Evolutionary conservation across 2,113 vertebrate genomes (phyloP).

Genomic region (Lagopus leucura): DNA sequence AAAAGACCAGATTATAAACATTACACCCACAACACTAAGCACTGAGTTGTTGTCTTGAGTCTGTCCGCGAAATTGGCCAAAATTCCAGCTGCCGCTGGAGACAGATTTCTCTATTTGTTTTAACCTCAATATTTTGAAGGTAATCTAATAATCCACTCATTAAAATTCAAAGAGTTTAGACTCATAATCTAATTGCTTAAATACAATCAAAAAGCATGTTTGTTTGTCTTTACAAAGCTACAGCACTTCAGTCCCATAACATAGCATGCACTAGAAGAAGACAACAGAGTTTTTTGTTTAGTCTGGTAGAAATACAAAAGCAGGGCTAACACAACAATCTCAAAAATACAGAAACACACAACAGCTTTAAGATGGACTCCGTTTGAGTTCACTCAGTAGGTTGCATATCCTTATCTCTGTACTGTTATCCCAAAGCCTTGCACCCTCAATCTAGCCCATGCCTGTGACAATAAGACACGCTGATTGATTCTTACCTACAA

Average conservation of each 20-base stretch:
- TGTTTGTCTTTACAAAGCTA: neutral
- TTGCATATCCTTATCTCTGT: neutral
- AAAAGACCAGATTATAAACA: neutral
- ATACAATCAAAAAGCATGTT: neutral
- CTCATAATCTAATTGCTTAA: neutral
- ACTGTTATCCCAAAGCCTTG: neutral
- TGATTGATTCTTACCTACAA: neutral
- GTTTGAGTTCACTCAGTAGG: neutral
- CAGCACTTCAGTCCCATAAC: accelerated
- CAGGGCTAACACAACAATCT: neutral
- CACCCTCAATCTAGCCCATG: neutral
- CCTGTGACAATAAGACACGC: neutral
- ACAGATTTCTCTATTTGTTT: neutral
- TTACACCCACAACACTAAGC: neutral
- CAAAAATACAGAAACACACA: neutral
- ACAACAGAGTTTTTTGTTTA: neutral
- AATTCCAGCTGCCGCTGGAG: neutral
- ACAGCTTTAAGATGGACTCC: neutral
- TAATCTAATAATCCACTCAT: neutral
- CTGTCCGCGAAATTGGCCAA: neutral
- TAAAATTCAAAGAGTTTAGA: neutral
- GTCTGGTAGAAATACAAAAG: neutral
- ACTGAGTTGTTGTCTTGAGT: neutral
- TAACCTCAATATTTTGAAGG: neutral
- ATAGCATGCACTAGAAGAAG: neutral